A percentile compares a stretch with the other conserved stretches of the same genome.
phyloP scores from a whole-genome alignment of 2,113 vertebrate species.

The Circaetus gallicus region DNA sequence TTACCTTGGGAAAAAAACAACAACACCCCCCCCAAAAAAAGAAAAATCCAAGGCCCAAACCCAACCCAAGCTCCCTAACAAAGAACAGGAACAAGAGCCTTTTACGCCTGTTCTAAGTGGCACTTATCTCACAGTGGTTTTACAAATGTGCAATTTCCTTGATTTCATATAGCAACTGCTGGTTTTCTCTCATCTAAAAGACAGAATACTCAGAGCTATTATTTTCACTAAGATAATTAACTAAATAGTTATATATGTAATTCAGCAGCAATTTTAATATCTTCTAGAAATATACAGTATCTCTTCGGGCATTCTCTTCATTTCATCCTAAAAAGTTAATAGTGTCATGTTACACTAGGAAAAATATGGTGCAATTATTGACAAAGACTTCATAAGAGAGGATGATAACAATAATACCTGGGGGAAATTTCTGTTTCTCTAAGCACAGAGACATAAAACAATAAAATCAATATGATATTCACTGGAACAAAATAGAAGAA shows the following conservation, averaged over 20 bases:
- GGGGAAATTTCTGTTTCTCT: conserved; percentile 48
- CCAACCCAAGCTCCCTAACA: background rate
- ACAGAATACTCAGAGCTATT: background rate
- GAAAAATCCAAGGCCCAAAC: background rate
- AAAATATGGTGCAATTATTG: conserved; percentile 41
- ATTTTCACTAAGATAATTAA: conserved; percentile 44
- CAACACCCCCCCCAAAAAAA: background rate
- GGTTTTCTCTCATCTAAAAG: background rate
- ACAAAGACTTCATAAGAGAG: conserved; percentile 35
- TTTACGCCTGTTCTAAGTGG: background rate
- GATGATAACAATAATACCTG: conserved; percentile 24
- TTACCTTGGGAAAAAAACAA: background rate
- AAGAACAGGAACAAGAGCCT: background rate
- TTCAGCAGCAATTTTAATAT: conserved; percentile 35
- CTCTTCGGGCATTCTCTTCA: conserved; percentile 23
- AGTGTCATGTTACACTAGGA: conserved; percentile 22
- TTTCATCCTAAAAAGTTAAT: conserved; percentile 33
- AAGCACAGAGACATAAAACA: background rate
- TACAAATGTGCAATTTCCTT: background rate
- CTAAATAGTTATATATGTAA: conserved; percentile 37
- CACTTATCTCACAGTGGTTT: background rate
- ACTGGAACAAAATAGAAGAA: conserved; percentile 20
- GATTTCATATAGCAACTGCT: background rate
- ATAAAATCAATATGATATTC: conserved; percentile 44
- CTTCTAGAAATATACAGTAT: background rate